Base-by-base conservation (phyloP, 2,113 vertebrate species). In the Hylia prasina region DNA sequence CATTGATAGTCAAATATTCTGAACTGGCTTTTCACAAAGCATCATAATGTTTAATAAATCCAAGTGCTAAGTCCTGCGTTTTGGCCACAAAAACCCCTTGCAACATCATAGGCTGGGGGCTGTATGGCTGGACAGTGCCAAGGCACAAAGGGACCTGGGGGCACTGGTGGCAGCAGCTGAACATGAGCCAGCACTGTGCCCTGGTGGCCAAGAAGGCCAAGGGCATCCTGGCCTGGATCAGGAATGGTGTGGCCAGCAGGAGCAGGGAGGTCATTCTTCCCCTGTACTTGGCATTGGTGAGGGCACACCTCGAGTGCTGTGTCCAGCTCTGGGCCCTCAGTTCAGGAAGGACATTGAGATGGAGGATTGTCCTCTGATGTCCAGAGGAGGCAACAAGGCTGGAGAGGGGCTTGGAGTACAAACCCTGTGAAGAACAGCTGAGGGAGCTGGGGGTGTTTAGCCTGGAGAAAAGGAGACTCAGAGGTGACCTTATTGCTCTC, bases 1-100 rank as follows among this genome's bases (percentile, higher is more conserved):
- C 44, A 82, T 33, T 84, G 69, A 30, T 76, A 89, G 87, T 92
- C 68, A 95, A n/a, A 87, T 81, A 89, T 68, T 87, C 50, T 45
- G 44, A 91, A 68, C 15, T 23, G 30, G 9, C 45, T 92, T 94
- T 95, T 89, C 56, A 54, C 5, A 63, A 72, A 93, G 4, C 30
- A 79, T 78, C 17, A 37, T 61, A 37, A 40, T 6, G 5, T 61
- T 61, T 61, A 39, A 28, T 39, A 19, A 39, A 8, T 39, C 25
- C 58, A 13, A 39, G 4, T 28, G 58, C 25, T 6, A 5, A 13
- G 37, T 6, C 37, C 58, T 61, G 58, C 37, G 28, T 28, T 28
- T 61, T 39, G 25, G 17, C 17, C 35, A 13, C 25, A 39, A 61
- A 4, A 39, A 19, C 25, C 35, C 57, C 35, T 16, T 61, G 58